Conservation (phyloP, 2,113 vertebrate species). For the Monopterus albus region DNA sequence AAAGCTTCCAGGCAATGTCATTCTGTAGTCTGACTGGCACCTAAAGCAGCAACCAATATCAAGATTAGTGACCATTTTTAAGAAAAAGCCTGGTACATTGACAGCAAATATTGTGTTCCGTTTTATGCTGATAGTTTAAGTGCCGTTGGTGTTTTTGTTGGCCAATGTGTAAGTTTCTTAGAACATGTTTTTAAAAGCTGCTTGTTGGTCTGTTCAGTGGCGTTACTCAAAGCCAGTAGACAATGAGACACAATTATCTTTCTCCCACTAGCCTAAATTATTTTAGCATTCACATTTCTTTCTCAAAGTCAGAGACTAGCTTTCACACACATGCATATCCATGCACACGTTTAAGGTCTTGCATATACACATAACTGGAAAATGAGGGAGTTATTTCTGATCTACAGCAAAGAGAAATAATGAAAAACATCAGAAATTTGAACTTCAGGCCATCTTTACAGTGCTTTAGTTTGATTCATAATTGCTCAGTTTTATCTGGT, state of each 20-base stretch:
- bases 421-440: slow-evolving; percentile 56
- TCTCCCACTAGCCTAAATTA: slow-evolving; percentile 64
- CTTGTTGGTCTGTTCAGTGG: slow-evolving; percentile 50
- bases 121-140: slow-evolving; percentile 55
- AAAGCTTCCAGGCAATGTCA: slow-evolving; percentile 32
- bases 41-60: slow-evolving; percentile 32
- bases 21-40: slow-evolving; percentile 34
- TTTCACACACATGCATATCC: slow-evolving; percentile 73
- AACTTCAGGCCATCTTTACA: slow-evolving; percentile 64
- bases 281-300: slow-evolving; percentile 60
- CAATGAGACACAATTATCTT: slow-evolving; percentile 49
- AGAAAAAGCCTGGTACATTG: slow-evolving; percentile 28
- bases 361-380: slow-evolving; percentile 70
- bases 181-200: slow-evolving; percentile 53
- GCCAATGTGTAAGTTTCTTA: slow-evolving; percentile 20
- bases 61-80: slow-evolving; percentile 27
- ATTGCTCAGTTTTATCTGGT: slow-evolving; percentile 63
- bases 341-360: slow-evolving; percentile 74
- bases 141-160: slow-evolving; percentile 41
- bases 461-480: slow-evolving; percentile 52
- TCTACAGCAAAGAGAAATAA: slow-evolving; percentile 73
- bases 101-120: slow-evolving; percentile 49
- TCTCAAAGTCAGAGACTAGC: slow-evolving; percentile 54
- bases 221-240: slow-evolving; percentile 40
- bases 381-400: slow-evolving; percentile 61